Evolutionary conservation across 2,888 invertebrate species (phyloP), one percentile per base, ranked within the genome.

Genomic region (Sipha maydis): DNA sequence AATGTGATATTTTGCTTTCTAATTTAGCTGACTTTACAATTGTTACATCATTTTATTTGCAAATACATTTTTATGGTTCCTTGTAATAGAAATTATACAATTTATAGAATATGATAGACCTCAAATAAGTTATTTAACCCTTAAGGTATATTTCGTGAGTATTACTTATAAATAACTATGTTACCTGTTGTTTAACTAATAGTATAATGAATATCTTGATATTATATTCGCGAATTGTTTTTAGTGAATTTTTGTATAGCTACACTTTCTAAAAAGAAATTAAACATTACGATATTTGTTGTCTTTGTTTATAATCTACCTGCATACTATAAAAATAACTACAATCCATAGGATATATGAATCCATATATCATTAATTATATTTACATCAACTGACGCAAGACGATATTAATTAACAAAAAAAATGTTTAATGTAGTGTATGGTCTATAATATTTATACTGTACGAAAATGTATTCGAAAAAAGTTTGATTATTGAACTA

Each of bases 231-330:
- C 14, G 31, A 83, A 71, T 41, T 48, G 9, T 71, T 71, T 31
- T 67, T 3, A 48, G n/a, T 48, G n/a, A 28, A 38, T 80, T 80
- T 80, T 80, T 9, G 19, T n/a, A 8, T 71, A 48, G 54, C 31
- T 54, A 25, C 31, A 83, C 83, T 83, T 71, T 83, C 83, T 71
- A 54, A 71, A 71, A 71, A 7, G 21, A 31, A 71, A 75, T 21
- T 75, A 25, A 75, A 21, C 25, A 11, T 19, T 5, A 17, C 19
- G 3, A 79, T 14, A n/a, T 61, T 14, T 34, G 61, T 80, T 34
- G n/a, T 80, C 61, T 61, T 38, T 80, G 38, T 61, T 80, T 67
- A 19, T n/a, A 67, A 61, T 11, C 14, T 48, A 41, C 48, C 48
- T 77, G 48, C 21, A 9, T 77, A 77, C 41, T 28, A 77, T 77